A percentile compares a stretch with the other conserved stretches of the same genome.
Evolutionary conservation across 1,140 invertebrate genomes (phyloP).

Genomic region (Solenopsis fugax): DNA sequence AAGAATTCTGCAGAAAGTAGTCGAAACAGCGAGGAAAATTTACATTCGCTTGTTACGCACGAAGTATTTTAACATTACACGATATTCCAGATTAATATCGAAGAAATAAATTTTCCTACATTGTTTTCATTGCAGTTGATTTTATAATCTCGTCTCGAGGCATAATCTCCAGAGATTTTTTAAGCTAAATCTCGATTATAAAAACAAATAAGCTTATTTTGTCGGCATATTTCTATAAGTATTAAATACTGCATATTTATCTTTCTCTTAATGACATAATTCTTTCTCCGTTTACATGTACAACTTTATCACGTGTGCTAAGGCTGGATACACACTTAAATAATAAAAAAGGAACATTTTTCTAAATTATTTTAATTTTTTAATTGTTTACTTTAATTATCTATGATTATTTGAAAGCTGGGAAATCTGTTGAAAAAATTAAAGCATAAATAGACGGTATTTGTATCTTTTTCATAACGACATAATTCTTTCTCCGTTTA

Average conservation of each 20-base stretch:
- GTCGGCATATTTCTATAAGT: neutral
- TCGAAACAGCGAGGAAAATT: neutral
- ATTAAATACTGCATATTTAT: neutral
- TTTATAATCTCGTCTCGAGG: neutral
- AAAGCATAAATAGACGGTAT: too few species aligned
- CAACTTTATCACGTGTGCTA: neutral
- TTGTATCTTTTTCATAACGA: too few species aligned
- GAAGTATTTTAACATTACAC: neutral
- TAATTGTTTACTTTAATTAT: neutral
- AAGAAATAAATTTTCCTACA: neutral
- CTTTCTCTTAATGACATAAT: neutral
- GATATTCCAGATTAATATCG: slow-evolving; percentile 10
- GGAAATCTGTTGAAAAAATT: too few species aligned
- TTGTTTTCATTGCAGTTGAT: neutral
- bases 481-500: too few species aligned
- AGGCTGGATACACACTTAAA: too few species aligned
- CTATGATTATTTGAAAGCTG: neutral
- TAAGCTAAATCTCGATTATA: neutral
- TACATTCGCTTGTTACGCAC: neutral
- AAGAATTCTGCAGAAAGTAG: neutral
- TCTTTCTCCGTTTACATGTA: neutral
- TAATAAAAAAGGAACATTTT: too few species aligned
- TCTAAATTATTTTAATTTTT: too few species aligned
- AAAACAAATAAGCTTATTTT: neutral
- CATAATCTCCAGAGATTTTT: neutral